A percentile compares a stretch with the other conserved stretches of the same genome.
Evolutionary conservation across 2,113 vertebrate genomes (phyloP).

Genomic region (Phyllostomus hastatus): DNA sequence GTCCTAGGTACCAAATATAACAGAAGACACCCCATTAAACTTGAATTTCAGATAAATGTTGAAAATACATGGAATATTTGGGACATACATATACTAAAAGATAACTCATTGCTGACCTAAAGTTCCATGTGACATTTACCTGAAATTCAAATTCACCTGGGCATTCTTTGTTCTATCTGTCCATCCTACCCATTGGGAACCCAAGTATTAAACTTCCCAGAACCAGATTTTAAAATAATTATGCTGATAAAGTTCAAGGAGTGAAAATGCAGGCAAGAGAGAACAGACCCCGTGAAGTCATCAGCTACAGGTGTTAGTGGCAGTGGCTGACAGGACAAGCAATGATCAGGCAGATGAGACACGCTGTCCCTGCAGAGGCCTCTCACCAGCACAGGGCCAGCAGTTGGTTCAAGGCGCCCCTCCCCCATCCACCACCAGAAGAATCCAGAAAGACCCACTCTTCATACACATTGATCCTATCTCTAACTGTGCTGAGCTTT

Average conservation of each 20-base stretch:
- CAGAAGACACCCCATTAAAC: background rate
- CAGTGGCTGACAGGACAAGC: background rate
- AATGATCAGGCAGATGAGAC: background rate
- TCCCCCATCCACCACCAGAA: background rate
- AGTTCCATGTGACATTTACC: background rate
- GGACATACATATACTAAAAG: background rate
- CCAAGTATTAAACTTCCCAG: background rate
- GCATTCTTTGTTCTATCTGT: background rate
- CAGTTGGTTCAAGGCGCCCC: background rate
- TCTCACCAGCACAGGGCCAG: background rate
- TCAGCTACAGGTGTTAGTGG: background rate
- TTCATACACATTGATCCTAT: background rate
- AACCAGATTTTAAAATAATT: constrained; percentile 1
- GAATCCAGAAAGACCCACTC: background rate
- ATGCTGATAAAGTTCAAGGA: background rate
- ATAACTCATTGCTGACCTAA: background rate
- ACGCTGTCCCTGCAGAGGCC: background rate
- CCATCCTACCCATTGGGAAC: fast-evolving
- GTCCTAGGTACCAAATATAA: background rate
- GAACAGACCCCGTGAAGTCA: background rate
- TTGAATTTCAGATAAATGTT: background rate
- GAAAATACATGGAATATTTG: background rate
- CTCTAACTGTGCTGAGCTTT: background rate
- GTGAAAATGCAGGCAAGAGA: background rate
- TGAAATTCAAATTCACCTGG: background rate